Base-by-base conservation (phyloP, 2,797 vertebrate species). In the Danio jaintianensis region DNA sequence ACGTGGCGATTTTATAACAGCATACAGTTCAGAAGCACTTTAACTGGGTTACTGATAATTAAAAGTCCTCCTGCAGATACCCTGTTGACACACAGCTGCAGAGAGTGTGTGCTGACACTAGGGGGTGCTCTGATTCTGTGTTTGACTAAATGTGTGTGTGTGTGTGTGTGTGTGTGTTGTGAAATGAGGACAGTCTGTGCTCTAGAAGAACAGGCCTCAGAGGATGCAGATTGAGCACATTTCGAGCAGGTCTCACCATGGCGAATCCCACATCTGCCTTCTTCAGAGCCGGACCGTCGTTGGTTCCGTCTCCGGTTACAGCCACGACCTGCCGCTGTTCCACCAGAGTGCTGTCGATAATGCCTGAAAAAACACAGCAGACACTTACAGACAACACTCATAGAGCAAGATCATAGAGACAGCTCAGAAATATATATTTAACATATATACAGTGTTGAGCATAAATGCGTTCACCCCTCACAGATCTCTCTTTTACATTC, bases 221-320 rank as follows among this genome's bases (percentile, higher is more conserved):
- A 82, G 80, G 43, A 20, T 73, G 6, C 59, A 50, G 29, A 56
- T 82, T 52, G 15, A 0, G 12, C 16, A 45, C 3, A 29, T 11
- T 53, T 18, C 12, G 16, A 40, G n/a, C 29, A 4, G 11, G 16
- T 83, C 91, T 80, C 94, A 99, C 98, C 98, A 99, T 99, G 85
- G 98, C 97, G 68, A 99, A 99, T 78, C 98, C 98, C 29, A 99
- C 98, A 64, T 99, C 98, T 0, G 98, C 98, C 90, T 99, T 99
- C 91, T 99, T 99, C 62, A 99, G 93, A 0, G 98, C 98, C 40
- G 98, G 98, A 70, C 98, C 98, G 5, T 99, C 98, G 0, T 99
- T 99, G 87, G 98, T 99, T 61, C 98, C 98, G 0, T 99, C 98
- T 6, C 98, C 98, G 0, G 98, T 99, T 87, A 99, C 98, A 7